Percentiles rank a stretch among this genome's conserved stretches.
Evolutionary conservation across 2,113 vertebrate genomes (phyloP).

Genomic region (Panurus biarmicus): DNA sequence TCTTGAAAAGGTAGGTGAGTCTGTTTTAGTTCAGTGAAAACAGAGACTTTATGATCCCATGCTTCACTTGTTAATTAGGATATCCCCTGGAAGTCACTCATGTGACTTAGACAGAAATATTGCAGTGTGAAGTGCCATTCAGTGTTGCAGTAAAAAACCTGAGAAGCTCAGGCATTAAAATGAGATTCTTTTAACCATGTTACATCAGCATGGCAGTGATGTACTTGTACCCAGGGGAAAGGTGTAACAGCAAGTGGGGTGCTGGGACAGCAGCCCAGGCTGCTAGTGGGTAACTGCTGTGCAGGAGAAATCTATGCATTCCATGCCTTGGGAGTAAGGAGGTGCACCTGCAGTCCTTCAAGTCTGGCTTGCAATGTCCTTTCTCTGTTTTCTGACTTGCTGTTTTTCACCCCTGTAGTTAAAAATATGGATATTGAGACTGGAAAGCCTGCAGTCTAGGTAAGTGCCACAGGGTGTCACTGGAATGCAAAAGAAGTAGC

Average conservation of each 20-base stretch:
- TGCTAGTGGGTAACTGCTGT: not conserved
- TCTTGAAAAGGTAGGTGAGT: not conserved
- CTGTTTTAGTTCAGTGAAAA: not conserved
- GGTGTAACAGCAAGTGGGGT: not conserved
- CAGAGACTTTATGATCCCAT: not conserved
- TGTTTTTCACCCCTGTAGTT: not conserved
- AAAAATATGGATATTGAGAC: rapidly evolving
- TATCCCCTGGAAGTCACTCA: not conserved
- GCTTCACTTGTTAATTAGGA: not conserved
- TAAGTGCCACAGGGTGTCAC: constrained; percentile 35
- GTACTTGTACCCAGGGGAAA: not conserved
- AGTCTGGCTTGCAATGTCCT: rapidly evolving
- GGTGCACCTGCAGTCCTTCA: not conserved
- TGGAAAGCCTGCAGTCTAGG: not conserved
- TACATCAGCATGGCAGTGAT: not conserved
- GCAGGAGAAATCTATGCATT: not conserved
- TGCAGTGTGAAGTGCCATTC: not conserved
- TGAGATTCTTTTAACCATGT: not conserved
- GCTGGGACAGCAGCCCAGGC: not conserved
- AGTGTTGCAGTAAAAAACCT: not conserved
- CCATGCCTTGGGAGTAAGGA: not conserved
- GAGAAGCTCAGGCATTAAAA: not conserved
- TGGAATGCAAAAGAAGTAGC: not conserved
- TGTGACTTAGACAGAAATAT: not conserved
- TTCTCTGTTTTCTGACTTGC: not conserved